Evolutionary conservation across 2,888 invertebrate genomes (phyloP).

Genomic region (Tenthredo livida): DNA sequence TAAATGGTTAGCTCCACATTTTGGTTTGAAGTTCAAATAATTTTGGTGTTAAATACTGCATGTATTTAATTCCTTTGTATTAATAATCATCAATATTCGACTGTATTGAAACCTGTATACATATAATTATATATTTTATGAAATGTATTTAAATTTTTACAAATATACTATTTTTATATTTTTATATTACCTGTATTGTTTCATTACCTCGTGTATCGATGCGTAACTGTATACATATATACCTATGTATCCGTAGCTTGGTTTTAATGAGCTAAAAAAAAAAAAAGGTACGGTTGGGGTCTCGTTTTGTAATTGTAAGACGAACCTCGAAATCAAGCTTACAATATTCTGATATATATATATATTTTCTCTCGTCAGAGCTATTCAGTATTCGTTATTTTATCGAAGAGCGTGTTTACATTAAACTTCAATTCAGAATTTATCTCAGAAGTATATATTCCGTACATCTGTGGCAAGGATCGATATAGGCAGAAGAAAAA

Average conservation of each 20-base stretch:
- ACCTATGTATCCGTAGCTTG: background rate
- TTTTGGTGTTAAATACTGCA: too few relatives aligned
- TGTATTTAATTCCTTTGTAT: background rate
- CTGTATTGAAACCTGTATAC: background rate
- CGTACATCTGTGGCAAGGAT: background rate
- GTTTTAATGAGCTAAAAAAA: background rate
- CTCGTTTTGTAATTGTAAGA: background rate
- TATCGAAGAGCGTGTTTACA: background rate
- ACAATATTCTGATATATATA: background rate
- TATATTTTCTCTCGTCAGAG: background rate
- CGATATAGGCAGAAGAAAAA: background rate
- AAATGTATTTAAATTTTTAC: conserved; percentile 1
- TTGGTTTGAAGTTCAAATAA: background rate
- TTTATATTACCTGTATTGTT: background rate
- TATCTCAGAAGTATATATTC: background rate
- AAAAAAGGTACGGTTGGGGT: background rate
- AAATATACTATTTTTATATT: conserved; percentile 13
- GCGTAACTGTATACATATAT: background rate
- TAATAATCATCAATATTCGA: background rate
- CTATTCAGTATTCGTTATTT: background rate
- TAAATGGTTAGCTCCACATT: background rate
- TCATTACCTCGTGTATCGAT: too few relatives aligned
- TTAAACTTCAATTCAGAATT: background rate
- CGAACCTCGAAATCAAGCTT: background rate
- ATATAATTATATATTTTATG: conserved; percentile 13